Evolutionary conservation across 2,888 invertebrate species (phyloP).

Genomic region (Cloeon dipterum): DNA sequence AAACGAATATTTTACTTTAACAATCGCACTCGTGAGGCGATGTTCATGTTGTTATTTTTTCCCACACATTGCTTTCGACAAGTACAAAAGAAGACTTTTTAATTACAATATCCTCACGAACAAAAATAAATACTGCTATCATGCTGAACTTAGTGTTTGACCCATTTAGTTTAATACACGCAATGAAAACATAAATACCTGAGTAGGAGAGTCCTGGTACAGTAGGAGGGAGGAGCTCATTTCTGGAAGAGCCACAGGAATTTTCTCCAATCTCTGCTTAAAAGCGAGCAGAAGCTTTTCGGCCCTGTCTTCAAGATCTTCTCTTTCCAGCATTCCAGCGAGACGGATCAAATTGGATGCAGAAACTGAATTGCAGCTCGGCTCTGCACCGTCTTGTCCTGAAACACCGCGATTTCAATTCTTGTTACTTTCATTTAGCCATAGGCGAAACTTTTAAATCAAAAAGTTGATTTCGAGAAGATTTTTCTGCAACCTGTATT

Average conservation of each 20-base stretch:
- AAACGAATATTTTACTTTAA: no score
- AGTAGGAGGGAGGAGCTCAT: slow-evolving; percentile 50
- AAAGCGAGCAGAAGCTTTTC: slow-evolving; percentile 33
- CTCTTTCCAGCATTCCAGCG: slow-evolving; percentile 39
- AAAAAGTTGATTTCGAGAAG: background rate
- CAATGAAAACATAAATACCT: no score
- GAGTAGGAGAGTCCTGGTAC: slow-evolving; percentile 43
- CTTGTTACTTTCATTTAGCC: no score
- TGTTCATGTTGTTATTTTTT: no score
- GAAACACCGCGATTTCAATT: slow-evolving; percentile 11
- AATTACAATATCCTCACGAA: no score
- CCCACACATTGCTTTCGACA: no score
- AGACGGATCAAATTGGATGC: slow-evolving; percentile 58
- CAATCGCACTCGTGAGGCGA: no score
- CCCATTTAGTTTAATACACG: no score
- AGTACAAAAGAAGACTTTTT: no score
- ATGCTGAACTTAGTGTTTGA: no score
- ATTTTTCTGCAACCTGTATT: background rate
- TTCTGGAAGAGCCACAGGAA: slow-evolving; percentile 49
- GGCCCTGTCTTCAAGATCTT: slow-evolving; percentile 29
- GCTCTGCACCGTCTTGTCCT: slow-evolving; percentile 92
- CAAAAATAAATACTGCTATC: no score
- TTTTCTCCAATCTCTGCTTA: slow-evolving; percentile 30
- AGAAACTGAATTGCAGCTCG: slow-evolving; percentile 75
- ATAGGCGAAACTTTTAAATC: no score